Conservation (phyloP, 2,797 vertebrate species). For the Xerus rutilus region DNA sequence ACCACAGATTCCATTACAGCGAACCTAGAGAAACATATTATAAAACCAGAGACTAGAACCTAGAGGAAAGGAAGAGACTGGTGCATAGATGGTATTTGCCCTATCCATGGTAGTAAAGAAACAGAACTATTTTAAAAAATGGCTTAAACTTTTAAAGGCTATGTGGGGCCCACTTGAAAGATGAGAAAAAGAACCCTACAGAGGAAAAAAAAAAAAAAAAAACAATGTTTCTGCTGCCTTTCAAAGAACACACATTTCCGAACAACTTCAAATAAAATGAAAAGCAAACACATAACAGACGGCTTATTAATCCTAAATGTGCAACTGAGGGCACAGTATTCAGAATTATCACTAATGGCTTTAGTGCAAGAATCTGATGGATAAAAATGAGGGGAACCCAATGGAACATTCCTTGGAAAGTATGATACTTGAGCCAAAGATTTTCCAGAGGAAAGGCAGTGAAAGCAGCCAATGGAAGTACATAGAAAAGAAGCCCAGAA, state of each 20-base stretch:
- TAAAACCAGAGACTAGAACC: background rate
- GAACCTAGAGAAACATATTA: background rate
- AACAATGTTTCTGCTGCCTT: background rate
- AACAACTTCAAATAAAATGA: background rate
- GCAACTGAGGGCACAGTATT: background rate
- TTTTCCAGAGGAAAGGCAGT: background rate
- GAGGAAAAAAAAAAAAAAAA: background rate
- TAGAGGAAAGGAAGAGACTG: background rate
- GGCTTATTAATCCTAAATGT: background rate
- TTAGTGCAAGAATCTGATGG: background rate
- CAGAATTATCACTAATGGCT: background rate
- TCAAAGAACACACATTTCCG: background rate
- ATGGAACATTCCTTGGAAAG: background rate
- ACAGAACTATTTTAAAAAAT: background rate
- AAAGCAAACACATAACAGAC: background rate
- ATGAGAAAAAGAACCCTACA: background rate
- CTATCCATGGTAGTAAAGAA: background rate
- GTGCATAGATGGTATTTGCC: background rate
- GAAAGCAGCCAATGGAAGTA: background rate
- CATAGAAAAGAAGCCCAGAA: background rate
- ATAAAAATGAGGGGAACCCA: background rate
- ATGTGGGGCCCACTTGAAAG: background rate
- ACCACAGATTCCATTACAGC: background rate
- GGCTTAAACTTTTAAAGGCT: background rate
- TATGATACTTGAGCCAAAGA: background rate